Evolutionary conservation across 2,113 vertebrate genomes (phyloP), one percentile per base, ranked within the genome.

Genomic region (Anser brachyrhynchus): DNA sequence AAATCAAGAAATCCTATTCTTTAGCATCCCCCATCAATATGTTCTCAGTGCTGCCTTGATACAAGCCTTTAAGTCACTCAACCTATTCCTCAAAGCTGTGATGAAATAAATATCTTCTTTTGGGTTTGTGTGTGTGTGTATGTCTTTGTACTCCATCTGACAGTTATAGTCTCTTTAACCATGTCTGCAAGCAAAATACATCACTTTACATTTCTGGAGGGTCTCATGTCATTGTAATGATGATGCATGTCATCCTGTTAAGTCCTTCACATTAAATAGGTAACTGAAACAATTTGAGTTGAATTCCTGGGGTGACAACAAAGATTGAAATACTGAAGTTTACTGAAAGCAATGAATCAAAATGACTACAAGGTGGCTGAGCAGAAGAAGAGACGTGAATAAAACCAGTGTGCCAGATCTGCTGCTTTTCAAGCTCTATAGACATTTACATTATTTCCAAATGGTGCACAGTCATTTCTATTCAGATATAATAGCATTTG

Each of bases 281-380:
- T n/a, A 81, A 72, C 69, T 78, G 80, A 94, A 75, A 73, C 61
- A 86, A 49, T 51, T 52, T 39, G 29, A 57, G 29, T 61, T 89
- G 26, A 84, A 51, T 75, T 92, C 71, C 83, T 92, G 80, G 39
- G 54, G 39, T 86, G 88, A 74, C 73, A 65, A 84, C 4, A 0
- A 84, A 84, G 88, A 84, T 31, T 72, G 76, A 96, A 93, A 92
- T 87, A 75, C 33, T 89, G 39, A 62, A 59, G 51, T 86, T 93
- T 80, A 67, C 92, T 67, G 54, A 79, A 89, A 89, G 67, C 41
- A 94, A 58, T 88, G 69, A 93, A 90, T 90, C 72, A 94, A 91
- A 93, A 92, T 66, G 13, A 75, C 54, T 69, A 54, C 52, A 54
- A 44, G 37, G 61, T 92, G 58, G 19, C 83, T 73, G 70, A 76